Conservation (phyloP, 2,113 vertebrate species). For the Podarcis raffonei region DNA sequence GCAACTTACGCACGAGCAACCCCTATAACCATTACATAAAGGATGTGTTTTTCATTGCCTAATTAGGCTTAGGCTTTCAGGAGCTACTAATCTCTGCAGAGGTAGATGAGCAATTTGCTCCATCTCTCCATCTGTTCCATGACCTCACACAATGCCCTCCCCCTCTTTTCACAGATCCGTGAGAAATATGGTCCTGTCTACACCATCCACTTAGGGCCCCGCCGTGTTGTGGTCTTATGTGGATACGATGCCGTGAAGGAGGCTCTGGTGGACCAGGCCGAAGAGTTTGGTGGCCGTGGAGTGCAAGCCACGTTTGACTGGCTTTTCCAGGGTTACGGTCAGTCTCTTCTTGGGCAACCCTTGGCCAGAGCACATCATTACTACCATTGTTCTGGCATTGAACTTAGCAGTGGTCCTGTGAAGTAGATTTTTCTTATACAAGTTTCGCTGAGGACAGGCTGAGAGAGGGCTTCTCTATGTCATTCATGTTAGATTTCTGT, state of each 20-base stretch:
- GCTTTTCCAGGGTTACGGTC: conserved; percentile 69
- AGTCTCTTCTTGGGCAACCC: not conserved
- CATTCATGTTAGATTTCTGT: too few relatives aligned
- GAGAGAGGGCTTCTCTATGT: not conserved
- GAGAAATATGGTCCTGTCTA: conserved; percentile 69
- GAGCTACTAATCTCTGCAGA: too few relatives aligned
- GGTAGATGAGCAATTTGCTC: too few relatives aligned
- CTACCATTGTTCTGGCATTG: not conserved
- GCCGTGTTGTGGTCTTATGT: conserved; percentile 66
- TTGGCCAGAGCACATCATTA: not conserved
- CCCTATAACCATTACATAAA: too few relatives aligned
- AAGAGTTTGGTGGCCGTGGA: conserved; percentile 69
- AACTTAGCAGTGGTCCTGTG: not conserved
- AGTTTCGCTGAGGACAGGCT: not conserved
- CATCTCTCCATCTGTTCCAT: not conserved
- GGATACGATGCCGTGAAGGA: conserved; percentile 71
- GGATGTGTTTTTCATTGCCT: too few relatives aligned
- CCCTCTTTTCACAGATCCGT: conserved; percentile 50
- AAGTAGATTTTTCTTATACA: not conserved
- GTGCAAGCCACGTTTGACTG: conserved; percentile 60
- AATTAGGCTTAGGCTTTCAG: too few relatives aligned
- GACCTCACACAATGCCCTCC: not conserved
- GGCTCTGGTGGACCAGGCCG: conserved; percentile 62
- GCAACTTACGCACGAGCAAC: too few relatives aligned
- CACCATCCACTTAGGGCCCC: conserved; percentile 66